Base-by-base conservation (phyloP, 2,888 invertebrate species). In the Opisthograptis luteolata region DNA sequence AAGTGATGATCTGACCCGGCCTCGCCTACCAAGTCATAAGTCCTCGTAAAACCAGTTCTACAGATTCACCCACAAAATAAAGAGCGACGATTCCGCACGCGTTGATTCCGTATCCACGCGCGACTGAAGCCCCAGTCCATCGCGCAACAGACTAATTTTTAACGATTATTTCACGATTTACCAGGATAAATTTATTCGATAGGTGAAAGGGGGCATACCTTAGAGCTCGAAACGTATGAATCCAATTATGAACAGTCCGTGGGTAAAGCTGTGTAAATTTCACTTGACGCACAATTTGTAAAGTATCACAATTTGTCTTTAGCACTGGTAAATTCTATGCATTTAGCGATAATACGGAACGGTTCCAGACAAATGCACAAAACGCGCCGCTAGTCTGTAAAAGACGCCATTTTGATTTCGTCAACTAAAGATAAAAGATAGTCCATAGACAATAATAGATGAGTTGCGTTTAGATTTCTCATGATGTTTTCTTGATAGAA, bases 361-460 rank as follows among this genome's bases (percentile, higher is more conserved):
- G 66, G 69, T 69, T 68, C 68, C 53, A 58, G 48, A 54, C 39
- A 49, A 59, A 52, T 52, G 53, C 43, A 57, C 32, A 52, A 59
- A 55, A 59, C 59, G 59, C 62, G 62, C 62, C 81, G 80, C 84
- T 86, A 87, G 76, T 75, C 80, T 79, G 79, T 81, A 81, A 84
- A 83, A 82, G 84, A 86, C 87, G 89, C 90, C 89, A 90, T 90
- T 89, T 90, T 90, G 89, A 89, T 89, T 87, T 90, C 90, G 88
- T 90, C 89, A 86, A 89, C 88, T 88, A 84, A 76, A 68, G 66
- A 56, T n/a, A n/a, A n/a, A n/a, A n/a, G n/a, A n/a, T n/a, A n/a
- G n/a, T n/a, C 73, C 68, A 83, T 66, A 84, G 84, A 87, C 81
- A 84, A 81, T 22, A 34, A 5, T 14, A 40, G 2, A 28, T 4